Evolutionary conservation across 1,140 invertebrate genomes (phyloP), one percentile per base, ranked within the genome.

Genomic region (Drosophila burlai): DNA sequence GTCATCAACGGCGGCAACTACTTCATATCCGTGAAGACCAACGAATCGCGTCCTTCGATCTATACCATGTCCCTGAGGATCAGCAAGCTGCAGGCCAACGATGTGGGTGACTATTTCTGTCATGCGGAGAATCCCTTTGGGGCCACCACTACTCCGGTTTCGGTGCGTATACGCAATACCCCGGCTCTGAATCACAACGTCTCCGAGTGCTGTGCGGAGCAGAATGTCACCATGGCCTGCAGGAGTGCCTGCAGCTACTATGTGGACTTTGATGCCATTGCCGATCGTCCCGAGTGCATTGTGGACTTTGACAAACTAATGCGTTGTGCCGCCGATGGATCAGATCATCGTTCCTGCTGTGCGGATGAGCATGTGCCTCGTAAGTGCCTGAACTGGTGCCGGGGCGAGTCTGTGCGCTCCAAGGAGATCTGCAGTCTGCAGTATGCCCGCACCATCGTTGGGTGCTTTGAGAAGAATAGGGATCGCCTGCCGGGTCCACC

Each of bases 281-380:
- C 97, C 83, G 95, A 97, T 92, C 94, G 95, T 46, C 95, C 96
- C 0, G 95, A 97, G 83, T 97, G 97, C 91, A 95, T 97, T 72
- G 94, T 95, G 46, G 97, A 97, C 91, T 96, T 97, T 81, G 95
- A 97, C 92, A 97, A 97, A 83, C 93, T 97, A 18, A 97, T 97
- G 96, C 96, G 95, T 83, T 97, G 97, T 83, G 96, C 96, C 3
- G 96, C 96, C 68, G 96, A 97, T 94, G 95, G 95, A 38, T 96
- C 95, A 16, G 97, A 97, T 92, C 97, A 97, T 89, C 93, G 97
- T 24, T 95, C 95, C 45, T 97, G 97, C 86, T 97, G 97, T 91
- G 95, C 95, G 1, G 95, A 96, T 11, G 95, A 94, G 87, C 95
- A 96, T 24, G 96, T 97, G 7, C 96, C 96, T 1, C 93, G 95